Conservation (phyloP, 2,888 invertebrate genomes). For the Callimorpha dominula region DNA sequence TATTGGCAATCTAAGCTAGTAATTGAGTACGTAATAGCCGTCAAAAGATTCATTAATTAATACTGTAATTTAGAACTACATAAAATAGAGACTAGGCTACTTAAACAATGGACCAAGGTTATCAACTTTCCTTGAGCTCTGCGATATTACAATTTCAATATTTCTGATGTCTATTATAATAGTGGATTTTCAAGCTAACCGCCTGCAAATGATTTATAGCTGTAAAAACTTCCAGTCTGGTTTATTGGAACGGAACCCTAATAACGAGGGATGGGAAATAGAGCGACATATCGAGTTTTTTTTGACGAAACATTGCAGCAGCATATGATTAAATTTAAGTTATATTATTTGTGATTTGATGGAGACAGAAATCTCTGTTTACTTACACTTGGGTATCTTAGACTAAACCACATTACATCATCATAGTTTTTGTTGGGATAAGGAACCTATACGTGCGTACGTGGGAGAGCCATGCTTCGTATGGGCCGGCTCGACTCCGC, state of each 20-base stretch:
- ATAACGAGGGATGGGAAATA: background rate
- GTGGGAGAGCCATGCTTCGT: too few species aligned
- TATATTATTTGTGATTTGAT: too few species aligned
- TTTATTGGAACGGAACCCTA: constrained; percentile 15
- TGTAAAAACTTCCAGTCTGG: constrained; percentile 4
- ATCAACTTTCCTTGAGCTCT: background rate
- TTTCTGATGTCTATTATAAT: constrained; percentile 10
- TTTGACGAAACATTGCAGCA: too few species aligned
- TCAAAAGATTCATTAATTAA: background rate
- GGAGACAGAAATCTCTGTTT: too few species aligned
- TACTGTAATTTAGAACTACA: background rate
- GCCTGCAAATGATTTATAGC: constrained; percentile 16
- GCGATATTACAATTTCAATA: background rate
- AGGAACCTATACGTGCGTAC: too few species aligned
- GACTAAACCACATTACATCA: too few species aligned
- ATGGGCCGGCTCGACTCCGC: too few species aligned
- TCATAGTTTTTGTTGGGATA: too few species aligned
- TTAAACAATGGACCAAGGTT: background rate
- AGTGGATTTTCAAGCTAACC: constrained; percentile 13
- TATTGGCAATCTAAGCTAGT: background rate
- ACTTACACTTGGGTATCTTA: too few species aligned
- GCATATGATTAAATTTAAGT: too few species aligned
- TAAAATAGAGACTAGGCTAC: background rate
- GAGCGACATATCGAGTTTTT: background rate
- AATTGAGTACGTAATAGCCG: background rate